These are phyloP conservation scores for Plumapathes pennacea DNA, from an alignment of 92 coral and sea anemone genomes.

Conservation along the genomic window DNA sequence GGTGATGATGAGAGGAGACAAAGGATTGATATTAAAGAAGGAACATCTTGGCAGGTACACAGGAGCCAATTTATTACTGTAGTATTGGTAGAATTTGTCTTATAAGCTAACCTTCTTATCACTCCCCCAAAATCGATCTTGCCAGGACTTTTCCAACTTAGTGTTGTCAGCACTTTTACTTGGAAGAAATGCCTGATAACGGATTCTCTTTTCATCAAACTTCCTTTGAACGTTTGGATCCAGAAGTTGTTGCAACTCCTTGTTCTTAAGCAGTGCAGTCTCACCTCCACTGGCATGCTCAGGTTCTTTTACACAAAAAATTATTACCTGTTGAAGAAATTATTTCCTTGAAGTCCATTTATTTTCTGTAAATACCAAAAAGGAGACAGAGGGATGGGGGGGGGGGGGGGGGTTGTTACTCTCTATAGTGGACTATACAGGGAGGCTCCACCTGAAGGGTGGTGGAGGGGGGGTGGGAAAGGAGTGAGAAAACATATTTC, in stretches of 20 bases:
- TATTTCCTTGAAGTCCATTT: too few species aligned
- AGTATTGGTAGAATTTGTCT: not conserved
- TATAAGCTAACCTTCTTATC: slow-evolving; percentile 34
- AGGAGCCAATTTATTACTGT: too few species aligned
- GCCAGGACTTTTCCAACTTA: slow-evolving; percentile 25
- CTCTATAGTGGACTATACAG: too few species aligned
- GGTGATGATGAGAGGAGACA: too few species aligned
- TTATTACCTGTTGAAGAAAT: slow-evolving; percentile 29
- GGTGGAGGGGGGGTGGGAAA: too few species aligned
- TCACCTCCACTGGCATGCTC: slow-evolving; percentile 57
- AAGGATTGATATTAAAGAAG: too few species aligned
- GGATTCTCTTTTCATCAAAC: slow-evolving; percentile 55
- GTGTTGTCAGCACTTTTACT: slow-evolving; percentile 4
- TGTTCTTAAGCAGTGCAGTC: slow-evolving; percentile 48
- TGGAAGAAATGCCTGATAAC: slow-evolving; percentile 52
- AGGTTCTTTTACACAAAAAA: slow-evolving; percentile 57
- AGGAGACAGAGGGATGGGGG: too few species aligned
- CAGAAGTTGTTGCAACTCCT: slow-evolving; percentile 44
- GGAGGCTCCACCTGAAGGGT: too few species aligned
- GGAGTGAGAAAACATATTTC: too few species aligned
- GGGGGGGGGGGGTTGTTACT: too few species aligned
- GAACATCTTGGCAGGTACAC: too few species aligned
- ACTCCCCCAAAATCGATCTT: slow-evolving; percentile 24
- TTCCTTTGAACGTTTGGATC: slow-evolving; percentile 46
- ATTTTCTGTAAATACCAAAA: too few species aligned